Conservation (phyloP, 2,113 vertebrate species). For the Oncorhynchus gorbuscha region DNA sequence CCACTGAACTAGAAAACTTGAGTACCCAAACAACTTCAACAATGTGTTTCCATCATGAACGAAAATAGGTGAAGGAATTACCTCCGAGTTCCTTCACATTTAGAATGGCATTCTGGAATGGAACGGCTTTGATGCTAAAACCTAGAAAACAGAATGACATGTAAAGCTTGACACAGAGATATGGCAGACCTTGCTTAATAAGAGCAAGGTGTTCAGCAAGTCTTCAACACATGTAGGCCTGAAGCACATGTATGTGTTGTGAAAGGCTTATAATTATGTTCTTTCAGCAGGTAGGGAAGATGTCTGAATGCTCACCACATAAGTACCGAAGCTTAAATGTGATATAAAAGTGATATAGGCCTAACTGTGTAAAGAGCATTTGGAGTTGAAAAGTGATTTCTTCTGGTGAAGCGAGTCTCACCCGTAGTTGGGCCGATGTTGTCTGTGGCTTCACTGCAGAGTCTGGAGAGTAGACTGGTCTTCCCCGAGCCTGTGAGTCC, state of each 20-base stretch:
- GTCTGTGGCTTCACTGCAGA: constrained; percentile 88
- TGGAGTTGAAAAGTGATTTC: not conserved
- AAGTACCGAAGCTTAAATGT: not conserved
- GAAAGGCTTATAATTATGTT: not conserved
- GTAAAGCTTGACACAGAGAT: not conserved
- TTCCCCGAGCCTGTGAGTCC: constrained; percentile 95
- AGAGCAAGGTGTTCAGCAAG: not conserved
- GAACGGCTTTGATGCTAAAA: constrained; percentile 90
- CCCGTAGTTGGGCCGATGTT: constrained; percentile 92
- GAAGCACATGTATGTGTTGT: not conserved
- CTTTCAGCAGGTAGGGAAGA: not conserved
- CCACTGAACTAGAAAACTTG: not conserved
- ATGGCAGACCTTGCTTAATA: not conserved
- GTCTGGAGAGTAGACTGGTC: constrained; percentile 89
- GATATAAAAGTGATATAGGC: not conserved
- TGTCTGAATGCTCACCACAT: not conserved
- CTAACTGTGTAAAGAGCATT: not conserved
- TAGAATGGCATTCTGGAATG: constrained; percentile 86
- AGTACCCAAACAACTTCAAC: not conserved
- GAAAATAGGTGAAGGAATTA: constrained; percentile 54
- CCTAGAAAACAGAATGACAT: constrained; percentile 64
- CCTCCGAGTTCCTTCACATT: constrained; percentile 92
- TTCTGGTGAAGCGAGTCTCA: constrained; percentile 52
- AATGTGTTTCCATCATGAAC: not conserved
- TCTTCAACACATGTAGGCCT: too few species aligned